Base-by-base conservation (phyloP, 2,797 vertebrate species). In the Macropus fuliginosus region DNA sequence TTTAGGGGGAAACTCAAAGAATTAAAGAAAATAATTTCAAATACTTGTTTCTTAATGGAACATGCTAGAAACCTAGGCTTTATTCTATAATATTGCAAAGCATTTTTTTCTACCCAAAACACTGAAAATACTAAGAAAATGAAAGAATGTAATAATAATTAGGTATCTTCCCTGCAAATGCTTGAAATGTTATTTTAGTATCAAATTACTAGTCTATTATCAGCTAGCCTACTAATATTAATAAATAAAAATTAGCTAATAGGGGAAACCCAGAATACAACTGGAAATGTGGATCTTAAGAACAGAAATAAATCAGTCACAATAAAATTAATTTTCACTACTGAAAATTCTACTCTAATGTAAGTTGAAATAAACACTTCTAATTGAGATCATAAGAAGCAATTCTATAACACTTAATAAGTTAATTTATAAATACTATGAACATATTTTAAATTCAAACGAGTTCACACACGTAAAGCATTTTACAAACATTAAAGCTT, bases 301-400 rank as follows among this genome's bases (percentile, higher is more conserved):
- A 81, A 97, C 57, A 5, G 74, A 91, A 93, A 92, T 97, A 55
- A 27, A 97, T 54, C 74, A 96, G 54, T 31, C 56, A 11, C 54
- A 91, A 96, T 95, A 98, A 96, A 94, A 90, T 93, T 91, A 95
- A 97, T 27, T 96, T 95, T 96, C 92, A 96, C n/a, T 96, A 81
- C 66, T 96, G 54, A 97, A 96, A 98, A 96, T 81, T 81, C 66
- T 81, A 81, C 1, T 96, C 31, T 94, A 98, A 52, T 74, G 95
- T 56, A 92, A 21, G 21, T 89, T 28, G n/a, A 95, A 89, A 95
- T 87, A 91, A 97, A 97, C 96, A 92, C 96, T 87, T 91, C 16
- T 96, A 94, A 93, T 50, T 40, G 93, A 55, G 90, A 40, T 95
- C 90, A 96, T 62, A 93, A 95, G 91, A 94, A 94, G 12, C 13